Percentiles rank a stretch among this genome's conserved stretches.
phyloP scores from a whole-genome alignment of 2,888 invertebrate species.

The Molorchus minor region DNA sequence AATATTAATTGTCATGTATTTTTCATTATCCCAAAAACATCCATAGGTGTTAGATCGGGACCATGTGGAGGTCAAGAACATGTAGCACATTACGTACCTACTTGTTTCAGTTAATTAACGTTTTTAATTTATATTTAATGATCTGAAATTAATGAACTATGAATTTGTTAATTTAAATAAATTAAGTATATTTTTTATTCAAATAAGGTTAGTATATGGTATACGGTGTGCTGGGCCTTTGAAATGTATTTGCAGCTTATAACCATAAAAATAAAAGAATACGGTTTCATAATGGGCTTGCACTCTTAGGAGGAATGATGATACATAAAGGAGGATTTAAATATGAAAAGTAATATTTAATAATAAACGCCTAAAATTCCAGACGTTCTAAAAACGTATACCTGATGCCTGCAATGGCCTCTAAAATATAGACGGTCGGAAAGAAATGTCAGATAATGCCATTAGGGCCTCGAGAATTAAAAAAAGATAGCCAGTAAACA shows the following conservation, averaged over 20 bases:
- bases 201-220: no score
- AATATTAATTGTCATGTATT: no score
- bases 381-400: slow-evolving; percentile 38
- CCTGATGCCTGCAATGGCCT: slow-evolving; percentile 47
- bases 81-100: no score
- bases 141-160: no score
- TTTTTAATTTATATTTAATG: no score
- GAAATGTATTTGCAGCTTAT: slow-evolving; percentile 43
- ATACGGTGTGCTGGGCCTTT: slow-evolving; percentile 43
- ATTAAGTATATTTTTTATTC: no score
- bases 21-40: no score
- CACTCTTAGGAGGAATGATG: slow-evolving; percentile 36
- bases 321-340: slow-evolving; percentile 45
- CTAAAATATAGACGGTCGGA: slow-evolving; percentile 54
- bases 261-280: slow-evolving; percentile 33
- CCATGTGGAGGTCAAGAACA: no score
- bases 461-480: slow-evolving; percentile 45
- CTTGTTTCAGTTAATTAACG: no score
- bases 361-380: slow-evolving; percentile 48
- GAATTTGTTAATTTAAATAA: no score
- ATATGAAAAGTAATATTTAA: slow-evolving; percentile 50
- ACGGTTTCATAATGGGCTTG: slow-evolving; percentile 18
- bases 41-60: no score
- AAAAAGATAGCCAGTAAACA: slow-evolving; percentile 44
- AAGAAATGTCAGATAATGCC: slow-evolving; percentile 52